Conservation (phyloP, 2,113 vertebrate genomes). For the Cyprinodon tularosa region DNA sequence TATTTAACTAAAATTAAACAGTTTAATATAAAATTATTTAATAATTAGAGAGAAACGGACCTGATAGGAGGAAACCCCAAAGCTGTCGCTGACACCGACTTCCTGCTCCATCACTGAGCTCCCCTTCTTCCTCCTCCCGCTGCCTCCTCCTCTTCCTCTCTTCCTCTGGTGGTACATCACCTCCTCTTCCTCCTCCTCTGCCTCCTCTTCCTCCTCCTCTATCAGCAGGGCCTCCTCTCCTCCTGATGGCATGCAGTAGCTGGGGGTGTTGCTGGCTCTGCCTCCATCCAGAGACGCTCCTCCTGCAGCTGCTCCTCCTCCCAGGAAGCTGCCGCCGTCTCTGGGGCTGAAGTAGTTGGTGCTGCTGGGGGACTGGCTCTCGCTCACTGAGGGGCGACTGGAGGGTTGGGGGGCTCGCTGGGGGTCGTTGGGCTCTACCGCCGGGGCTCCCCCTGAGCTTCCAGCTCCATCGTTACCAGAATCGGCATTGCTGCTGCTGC, state of each 20-base stretch:
- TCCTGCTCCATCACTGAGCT: slow-evolving; percentile 80
- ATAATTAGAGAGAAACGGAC: slow-evolving; percentile 30
- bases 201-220: slow-evolving; percentile 74
- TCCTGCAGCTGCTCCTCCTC: slow-evolving; percentile 35
- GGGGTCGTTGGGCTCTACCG: slow-evolving; percentile 55
- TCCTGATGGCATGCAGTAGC: slow-evolving; percentile 79
- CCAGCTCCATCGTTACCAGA: neutral
- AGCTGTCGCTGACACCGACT: slow-evolving; percentile 84
- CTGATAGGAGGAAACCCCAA: slow-evolving; percentile 82
- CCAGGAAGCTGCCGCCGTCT: slow-evolving; percentile 73
- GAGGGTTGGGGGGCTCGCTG: slow-evolving; percentile 55
- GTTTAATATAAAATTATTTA: neutral
- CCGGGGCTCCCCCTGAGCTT: slow-evolving; percentile 62
- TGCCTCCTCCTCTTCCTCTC: slow-evolving; percentile 66
- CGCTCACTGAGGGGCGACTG: slow-evolving; percentile 78
- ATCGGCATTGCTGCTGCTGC: slow-evolving; percentile 60
- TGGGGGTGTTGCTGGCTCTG: slow-evolving; percentile 71
- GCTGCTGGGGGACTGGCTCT: slow-evolving; percentile 91
- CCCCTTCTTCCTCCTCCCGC: slow-evolving; percentile 70
- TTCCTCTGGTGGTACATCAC: slow-evolving; percentile 72
- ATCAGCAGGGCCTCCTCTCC: slow-evolving; percentile 77
- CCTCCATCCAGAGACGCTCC: slow-evolving; percentile 59
- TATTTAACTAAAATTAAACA: neutral
- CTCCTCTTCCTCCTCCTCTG: slow-evolving; percentile 73
- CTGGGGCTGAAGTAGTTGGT: slow-evolving; percentile 92